Base-by-base conservation (phyloP, 2,888 invertebrate genomes). In the Hirtodrosophila cameraria region DNA sequence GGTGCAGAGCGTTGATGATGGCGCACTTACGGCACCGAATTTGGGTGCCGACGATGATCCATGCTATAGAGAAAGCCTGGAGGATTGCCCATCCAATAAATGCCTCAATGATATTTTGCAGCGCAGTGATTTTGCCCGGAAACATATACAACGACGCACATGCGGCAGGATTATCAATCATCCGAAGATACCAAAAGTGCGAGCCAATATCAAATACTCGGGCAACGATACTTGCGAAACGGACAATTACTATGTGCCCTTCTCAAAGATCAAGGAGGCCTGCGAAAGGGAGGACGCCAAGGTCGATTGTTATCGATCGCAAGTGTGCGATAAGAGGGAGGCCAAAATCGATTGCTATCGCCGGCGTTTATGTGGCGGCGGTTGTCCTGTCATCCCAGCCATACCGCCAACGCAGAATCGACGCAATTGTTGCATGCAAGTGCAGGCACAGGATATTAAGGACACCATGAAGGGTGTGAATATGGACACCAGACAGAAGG, bases 201-300 rank as follows among this genome's bases (percentile, higher is more conserved):
- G 90, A 3, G 90, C 90, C 2, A 90, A 90, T 43, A 88, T 90
- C 13, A 90, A 90, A 57, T 91, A 90, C 60, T 88, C 90, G 0
- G 90, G 80, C 15, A 88, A 88, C 65, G 90, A 90, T 49, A 48
- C 70, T 49, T 89, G 89, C 48, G 70, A 68, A 15, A 35, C 80
- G 16, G 69, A 85, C 4, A 85, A 89, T 38, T 89, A 82, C 36
- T 77, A 88, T 41, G 87, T 89, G 38, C 89, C 88, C 3, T 88
- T 84, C 60, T 79, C 80, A 9, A 88, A 87, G 55, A 82, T 89
- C 23, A 88, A 86, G 59, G 71, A 87, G 35, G 68, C 60, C 2
- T 88, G 88, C 50, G 76, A 86, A 0, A 33, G 57, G 11, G 70
- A 75, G 42, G 66, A 62, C 1, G 75, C 78, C 35, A 88, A 86